Evolutionary conservation across 2,113 vertebrate species (phyloP), one percentile per base, ranked within the genome.

Genomic region (Oxyruncus cristatus): DNA sequence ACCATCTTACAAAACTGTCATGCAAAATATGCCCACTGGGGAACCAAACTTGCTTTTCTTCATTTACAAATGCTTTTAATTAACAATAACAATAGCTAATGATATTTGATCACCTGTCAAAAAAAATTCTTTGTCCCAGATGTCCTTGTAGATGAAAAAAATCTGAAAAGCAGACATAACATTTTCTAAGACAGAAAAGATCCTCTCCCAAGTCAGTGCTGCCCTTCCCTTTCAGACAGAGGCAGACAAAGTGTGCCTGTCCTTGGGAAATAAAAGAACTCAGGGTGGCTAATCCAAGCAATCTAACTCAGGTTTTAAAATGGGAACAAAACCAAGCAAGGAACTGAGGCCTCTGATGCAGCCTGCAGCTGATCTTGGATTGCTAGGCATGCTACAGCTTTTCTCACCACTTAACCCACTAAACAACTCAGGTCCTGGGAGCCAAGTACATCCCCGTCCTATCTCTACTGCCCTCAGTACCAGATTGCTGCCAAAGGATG

Each of bases 51-150:
- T 46, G 73, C 70, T 95, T 72, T 94, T 81, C 77, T 93, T 86
- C 39, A 76, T 91, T 92, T 92, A 86, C 75, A 93, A 96, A 92
- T 73, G 55, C 42, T 74, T 85, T 95, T 93, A 96, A 95, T 94
- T 91, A 86, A 93, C 81, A 72, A n/a, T 91, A 94, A 92, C 2
- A 19, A 81, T 22, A 92, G 70, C 89, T 97, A 95, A 96, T 89
- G 61, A 72, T 89, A 95, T 85, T 92, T 95, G 93, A 95, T 94
- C 91, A 89, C 87, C 80, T 75, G 76, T 41, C 73, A 91, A 92
- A 94, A 73, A 95, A 58, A 37, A 23, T 8, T 71, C 28, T 75
- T 81, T 92, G 86, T 63, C 83, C 62, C 66, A n/a, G 33, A 85
- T 77, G 55, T 76, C 91, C 95, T 83, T 93, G 88, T 46, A 83